Base-by-base conservation (phyloP, 1,140 invertebrate species). In the Drosophila kurseongensis region DNA sequence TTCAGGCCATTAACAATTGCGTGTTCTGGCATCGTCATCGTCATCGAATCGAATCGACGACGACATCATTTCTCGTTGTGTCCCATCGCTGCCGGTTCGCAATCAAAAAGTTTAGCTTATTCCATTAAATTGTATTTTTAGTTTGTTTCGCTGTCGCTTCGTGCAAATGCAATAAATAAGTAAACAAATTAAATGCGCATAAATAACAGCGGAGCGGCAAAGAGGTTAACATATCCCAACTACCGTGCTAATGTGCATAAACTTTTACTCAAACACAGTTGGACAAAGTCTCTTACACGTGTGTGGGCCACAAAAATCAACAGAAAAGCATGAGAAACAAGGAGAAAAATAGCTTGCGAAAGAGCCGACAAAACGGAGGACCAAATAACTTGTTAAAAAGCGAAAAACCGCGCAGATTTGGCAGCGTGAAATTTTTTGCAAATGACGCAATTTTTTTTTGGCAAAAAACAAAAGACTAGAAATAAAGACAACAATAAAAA, bases 371-470 rank as follows among this genome's bases (percentile, higher is more conserved):
- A 71, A 71, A 29, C 38, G 36, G 18, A 54, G 10, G 7, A 10
- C 23, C 23, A 52, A 35, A 57, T 40, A 68, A 69, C 42, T 56
- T 56, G 18, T 16, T 40, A 23, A 50, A 38, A 14, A 60, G 55
- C 14, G 9, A 65, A 56, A 32, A 62, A 61, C 18, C 51, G 32
- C 67, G 47, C 32, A 66, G 73, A 75, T 75, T 67, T 50, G 47
- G 60, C 41, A 61, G 57, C 76, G 61, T 65, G 50, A 83, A 83
- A 83, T 83, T 79, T 83, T 83, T 83, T 76, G 80, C 80, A 83
- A 75, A 79, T 83, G 80, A 83, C 80, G 80, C 80, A 83, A 83
- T 83, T 83, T 82, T 78, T 67, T 67, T 61, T 67, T 61, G 73
- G 57, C 65, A 55, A 65, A 60, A 74, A 42, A 35, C 65, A 75